Evolutionary conservation across 2,797 vertebrate species (phyloP), one percentile per base, ranked within the genome.

Genomic region (Girardinus metallicus): DNA sequence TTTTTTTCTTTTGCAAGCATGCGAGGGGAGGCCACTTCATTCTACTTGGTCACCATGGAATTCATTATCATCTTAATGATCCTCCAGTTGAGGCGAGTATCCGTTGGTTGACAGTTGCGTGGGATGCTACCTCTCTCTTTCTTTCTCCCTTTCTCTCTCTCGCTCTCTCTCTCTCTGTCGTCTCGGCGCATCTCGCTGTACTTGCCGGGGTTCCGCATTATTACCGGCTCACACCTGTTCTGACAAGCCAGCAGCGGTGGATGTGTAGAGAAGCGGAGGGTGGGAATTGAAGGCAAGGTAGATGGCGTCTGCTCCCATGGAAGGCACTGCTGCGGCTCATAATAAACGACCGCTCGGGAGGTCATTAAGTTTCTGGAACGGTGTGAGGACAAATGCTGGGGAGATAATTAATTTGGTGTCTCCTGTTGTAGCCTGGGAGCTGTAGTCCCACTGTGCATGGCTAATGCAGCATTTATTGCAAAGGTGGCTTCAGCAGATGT

Each of bases 51-150:
- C 93, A 93, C 91, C 91, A 85, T 88, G 91, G 94, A 94, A 95
- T 95, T 94, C 91, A 95, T 96, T 95, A 95, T 91, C 89, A 95
- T 94, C 91, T 92, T 94, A 95, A 93, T 92, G 91, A 93, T 92
- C 89, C 93, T 92, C 78, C 86, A 90, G 91, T 92, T 91, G 85
- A 91, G 86, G 89, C 85, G 47, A 91, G 89, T 88, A 86, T 92
- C 90, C 86, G 86, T 87, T 51, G 89, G 91, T 91, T 93, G 92
- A 93, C 91, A 93, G 90, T 86, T 92, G 92, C 83, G 91, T 93
- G 90, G 93, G 94, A 92, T 89, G 91, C 87, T 92, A 89, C 87
- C 85, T 88, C 83, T 90, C 88, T 81, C 51, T 21, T 83, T 90
- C 88, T 83, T 85, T 87, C 83, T 90, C 88, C 82, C 13, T 16